Evolutionary conservation across 2,888 invertebrate genomes (phyloP), one percentile per base, ranked within the genome.

Genomic region (Cordilura impudica): DNA sequence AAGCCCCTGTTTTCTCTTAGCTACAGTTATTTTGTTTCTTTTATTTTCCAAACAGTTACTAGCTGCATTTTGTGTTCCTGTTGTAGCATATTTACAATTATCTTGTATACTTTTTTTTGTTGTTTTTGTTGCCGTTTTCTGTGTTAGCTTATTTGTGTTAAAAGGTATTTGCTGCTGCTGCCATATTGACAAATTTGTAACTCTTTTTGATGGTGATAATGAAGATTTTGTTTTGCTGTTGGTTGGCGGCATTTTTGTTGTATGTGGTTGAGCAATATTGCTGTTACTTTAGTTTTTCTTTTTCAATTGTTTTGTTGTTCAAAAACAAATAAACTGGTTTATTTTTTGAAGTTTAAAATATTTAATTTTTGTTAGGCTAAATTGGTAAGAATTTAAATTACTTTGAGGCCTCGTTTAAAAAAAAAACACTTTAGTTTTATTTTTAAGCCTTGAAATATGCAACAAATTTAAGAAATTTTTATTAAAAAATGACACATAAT

Each of bases 1-100:
- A 61, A 78, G 78, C 77, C 78, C 82, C 77, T 76, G 70, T 79
- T 79, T 72, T 65, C 56, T 70, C 19, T 39, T 35, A 16, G 49
- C 54, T 39, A 26, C 18, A 19, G 54, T 49, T 61, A 53, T 53
- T 39, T n/a, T 39, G 26, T 23, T 35, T 26, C 49, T 53, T 45
- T 45, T 56, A 39, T 60, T 66, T 65, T 49, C 63, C 70, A 71
- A 39, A 51, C 16, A 49, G 23, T 39, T 53, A 49, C 14, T 53
- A 39, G 12, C 10, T 35, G 53, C 12, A 39, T 53, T 16, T 43
- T 29, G 7, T 61, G 19, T 39, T 58, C 67, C 29, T 66, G 47
- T 2, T 49, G 56, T 23, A 19, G 47, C 73, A 58, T 66, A 51
- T 43, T 63, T 77, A 65, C 58, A 35, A 31, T 43, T 6, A 47